Evolutionary conservation across 2,888 invertebrate genomes (phyloP).

Genomic region (Drosophila quinaria): DNA sequence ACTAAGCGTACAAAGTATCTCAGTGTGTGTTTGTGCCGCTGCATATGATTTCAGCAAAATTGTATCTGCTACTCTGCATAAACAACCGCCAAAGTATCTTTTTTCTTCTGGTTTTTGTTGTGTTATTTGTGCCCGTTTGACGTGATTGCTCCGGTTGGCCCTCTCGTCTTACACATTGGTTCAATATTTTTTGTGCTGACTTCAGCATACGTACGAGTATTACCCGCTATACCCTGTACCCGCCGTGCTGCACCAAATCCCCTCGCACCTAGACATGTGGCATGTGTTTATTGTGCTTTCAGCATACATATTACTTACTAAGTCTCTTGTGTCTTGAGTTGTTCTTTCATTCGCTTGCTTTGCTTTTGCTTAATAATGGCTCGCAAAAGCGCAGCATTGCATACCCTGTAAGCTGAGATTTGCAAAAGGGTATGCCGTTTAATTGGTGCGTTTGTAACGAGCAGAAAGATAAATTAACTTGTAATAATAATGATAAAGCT

Average conservation of each 20-base stretch:
- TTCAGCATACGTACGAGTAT: conserved; percentile 28
- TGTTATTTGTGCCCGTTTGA: conserved; percentile 47
- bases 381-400: conserved; percentile 56
- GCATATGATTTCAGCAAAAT: conserved; percentile 43
- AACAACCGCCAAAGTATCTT: conserved; percentile 65
- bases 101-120: conserved; percentile 28
- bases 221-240: conserved; percentile 22
- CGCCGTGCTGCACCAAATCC: neutral
- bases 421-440: conserved; percentile 1
- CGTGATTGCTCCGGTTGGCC: conserved; percentile 76
- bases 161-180: conserved; percentile 46
- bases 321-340: conserved; percentile 56
- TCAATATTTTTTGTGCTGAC: conserved; percentile 48
- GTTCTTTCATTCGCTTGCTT: conserved; percentile 56
- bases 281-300: conserved; percentile 65
- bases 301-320: conserved; percentile 79
- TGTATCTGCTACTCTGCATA: conserved; percentile 69
- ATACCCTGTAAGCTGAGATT: conserved; percentile 29
- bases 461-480: neutral
- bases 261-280: conserved; percentile 8
- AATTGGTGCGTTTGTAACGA: neutral
- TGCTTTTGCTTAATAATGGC: conserved; percentile 56
- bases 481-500: neutral
- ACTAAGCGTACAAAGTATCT: conserved; percentile 19
- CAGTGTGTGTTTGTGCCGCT: conserved; percentile 9